Base-by-base conservation (phyloP, 2,888 invertebrate genomes). In the Poecilus cupreus region DNA sequence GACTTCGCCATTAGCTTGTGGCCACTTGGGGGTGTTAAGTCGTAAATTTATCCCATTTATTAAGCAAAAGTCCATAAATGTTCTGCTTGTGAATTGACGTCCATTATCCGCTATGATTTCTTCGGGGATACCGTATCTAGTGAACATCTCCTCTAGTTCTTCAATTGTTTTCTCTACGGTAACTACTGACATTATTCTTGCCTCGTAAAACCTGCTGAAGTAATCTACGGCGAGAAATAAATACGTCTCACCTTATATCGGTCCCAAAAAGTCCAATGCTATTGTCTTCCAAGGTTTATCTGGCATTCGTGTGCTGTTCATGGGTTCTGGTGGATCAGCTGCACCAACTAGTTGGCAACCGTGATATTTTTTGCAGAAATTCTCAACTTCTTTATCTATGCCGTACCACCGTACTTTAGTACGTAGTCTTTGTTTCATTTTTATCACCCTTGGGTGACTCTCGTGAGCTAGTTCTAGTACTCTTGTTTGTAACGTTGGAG, bases 331-430 rank as follows among this genome's bases (percentile, higher is more conserved):
- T 16, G 81, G 75, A 5, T 76, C 75, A 2, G 82, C 10, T 26
- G 60, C 54, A 18, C 80, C 77, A 3, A 85, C 84, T n/a, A 84
- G 24, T 26, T 80, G 82, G 76, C 84, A 85, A 8, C 83, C 83
- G n/a, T 78, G 60, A 70, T 83, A 85, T 0, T 26, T 24, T 49
- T 80, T 83, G 10, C 84, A 84, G 8, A 79, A 54, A 1, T 75
- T 83, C 80, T 85, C 84, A 0, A 83, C 84, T 5, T 84, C 83
- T 18, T 83, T 84, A 43, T 85, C 84, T 2, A 85, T 84, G 16
- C 8, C n/a, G n/a, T 0, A 3, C 16, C n/a, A 3, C 46, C 46
- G n/a, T 46, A 13, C 16, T 51, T 85, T 85, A 49, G 72, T 77
- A 1, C 84, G 10, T 18, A 85, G 39, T 18, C 83, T 26, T 20